Base-by-base conservation (phyloP, 2,797 vertebrate genomes). In the Nannoperca obscura region DNA sequence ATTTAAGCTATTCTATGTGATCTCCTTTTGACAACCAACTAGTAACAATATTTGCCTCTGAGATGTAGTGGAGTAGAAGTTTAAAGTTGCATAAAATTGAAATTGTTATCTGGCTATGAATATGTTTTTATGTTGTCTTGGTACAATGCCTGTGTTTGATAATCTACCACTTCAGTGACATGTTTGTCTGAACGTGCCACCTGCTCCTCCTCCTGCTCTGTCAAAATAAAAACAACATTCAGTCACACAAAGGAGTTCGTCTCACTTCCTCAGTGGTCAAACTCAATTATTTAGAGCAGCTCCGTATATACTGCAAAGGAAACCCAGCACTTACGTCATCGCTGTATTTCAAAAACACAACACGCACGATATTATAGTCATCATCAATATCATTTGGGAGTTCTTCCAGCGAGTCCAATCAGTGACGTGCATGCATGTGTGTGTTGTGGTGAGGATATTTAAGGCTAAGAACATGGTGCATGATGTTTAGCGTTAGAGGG, bases 231-330 rank as follows among this genome's bases (percentile, higher is more conserved):
- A 74, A 78, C 6, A 54, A 19, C 5, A 53, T 63, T 71, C 54
- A 65, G 65, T 50, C 66, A 44, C 53, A 71, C 65, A 80, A 66
- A 58, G 54, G 15, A 66, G 40, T 30, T 15, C 15, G 22, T 36
- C 5, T 85, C 74, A 47, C 69, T 60, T 49, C 72, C 59, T 57
- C 52, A 47, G 20, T 11, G 22, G 66, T 52, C 66, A 52, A 60
- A 74, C 42, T 86, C 15, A 81, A 85, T 81, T 81, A 89, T 87
- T 86, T 79, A 89, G 24, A 60, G 42, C 49, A 46, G 46, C 24
- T 61, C 71, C 15, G 15, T 60, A 27, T 3, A 30, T 2, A 63
- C n/a, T 34, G 61, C 27, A 12, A 46, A 79, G 53, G 40, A 59
- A 77, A 58, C 30, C 24, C 13, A 8, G 32, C 9, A 34, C 42